Evolutionary conservation across 2,888 invertebrate species (phyloP), one percentile per base, ranked within the genome.

Genomic region (Synanthedon myopaeformis): DNA sequence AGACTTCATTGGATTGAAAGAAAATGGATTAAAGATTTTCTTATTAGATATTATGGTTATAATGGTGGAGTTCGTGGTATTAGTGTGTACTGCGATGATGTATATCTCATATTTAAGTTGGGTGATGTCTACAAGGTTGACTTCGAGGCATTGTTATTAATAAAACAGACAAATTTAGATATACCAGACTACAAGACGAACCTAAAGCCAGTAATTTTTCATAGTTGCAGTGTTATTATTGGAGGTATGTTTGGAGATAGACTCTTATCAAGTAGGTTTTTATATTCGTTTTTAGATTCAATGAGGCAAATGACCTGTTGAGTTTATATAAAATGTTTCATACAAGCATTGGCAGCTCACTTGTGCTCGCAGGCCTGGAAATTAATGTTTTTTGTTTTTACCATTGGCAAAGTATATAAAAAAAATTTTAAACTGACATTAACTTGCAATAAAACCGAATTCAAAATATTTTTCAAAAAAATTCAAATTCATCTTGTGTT

Each of bases 21-120:
- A 10, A 49, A 51, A 3, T 74, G 68, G 65, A 8, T 52, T 3
- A n/a, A 54, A 8, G 35, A 50, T 11, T 50, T 57, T 3, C 49
- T 67, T 5, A 67, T 66, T 3, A 60, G 67, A 1, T 64, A 56
- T 53, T 72, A 66, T 42, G 67, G 64, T 12, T 55, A 53, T 52
- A 45, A 14, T 0, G n/a, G 55, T 0, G 59, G 62, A n/a, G 57
- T 59, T 41, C 41, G 55, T 6, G 58, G 58, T 12, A 58, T 74
- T 14, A 59, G 62, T 45, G 55, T 70, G 0, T 59, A 57, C 13
- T 54, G 62, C 6, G 55, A 59, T 0, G 59, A 64, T 6, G 57
- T 76, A 3, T 71, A 62, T 28, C 35, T 74, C n/a, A 28, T 74
- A 23, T 58, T 66, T 1, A 63, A 61, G 42, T 64, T 59, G 35